Evolutionary conservation across 2,888 invertebrate genomes (phyloP).

Genomic region (Didymodactylos carnosus): DNA sequence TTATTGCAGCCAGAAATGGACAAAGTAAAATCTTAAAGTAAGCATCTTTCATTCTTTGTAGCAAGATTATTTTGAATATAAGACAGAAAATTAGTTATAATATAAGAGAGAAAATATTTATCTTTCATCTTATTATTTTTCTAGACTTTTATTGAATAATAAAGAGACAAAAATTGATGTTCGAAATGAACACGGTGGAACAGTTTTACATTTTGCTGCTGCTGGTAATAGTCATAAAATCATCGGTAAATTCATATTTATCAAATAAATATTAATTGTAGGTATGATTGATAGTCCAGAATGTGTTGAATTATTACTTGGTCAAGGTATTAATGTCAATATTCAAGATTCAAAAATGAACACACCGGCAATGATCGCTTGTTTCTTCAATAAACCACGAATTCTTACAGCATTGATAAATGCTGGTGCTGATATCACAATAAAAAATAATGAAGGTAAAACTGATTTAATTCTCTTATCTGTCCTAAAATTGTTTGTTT

Average conservation of each 20-base stretch:
- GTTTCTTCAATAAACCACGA: constrained; percentile 14
- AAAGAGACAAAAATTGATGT: constrained; percentile 2
- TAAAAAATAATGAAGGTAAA: constrained; percentile 11
- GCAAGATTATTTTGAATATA: no score
- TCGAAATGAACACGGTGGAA: constrained; percentile 13
- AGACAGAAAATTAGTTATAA: no score
- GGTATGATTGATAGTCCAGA: constrained; percentile 6
- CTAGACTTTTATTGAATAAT: constrained; percentile 1
- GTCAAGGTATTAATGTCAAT: constrained; percentile 9
- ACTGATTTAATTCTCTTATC: no score
- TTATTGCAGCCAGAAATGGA: constrained; percentile 13
- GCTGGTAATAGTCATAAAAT: constrained; percentile 5
- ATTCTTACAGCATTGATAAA: constrained; percentile 5
- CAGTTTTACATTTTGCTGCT: constrained; percentile 14
- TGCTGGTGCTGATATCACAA: not conserved
- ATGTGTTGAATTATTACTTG: constrained; percentile 9
- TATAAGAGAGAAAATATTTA: not conserved
- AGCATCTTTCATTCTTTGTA: no score
- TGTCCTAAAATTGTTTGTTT: no score
- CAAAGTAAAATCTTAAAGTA: not conserved
- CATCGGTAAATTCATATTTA: not conserved
- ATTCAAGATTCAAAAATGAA: constrained; percentile 4
- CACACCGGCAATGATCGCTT: constrained; percentile 11
- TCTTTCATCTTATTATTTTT: not conserved
- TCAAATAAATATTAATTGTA: not conserved